Conservation (phyloP, 1,140 invertebrate genomes). For the Musca vetustissima region DNA sequence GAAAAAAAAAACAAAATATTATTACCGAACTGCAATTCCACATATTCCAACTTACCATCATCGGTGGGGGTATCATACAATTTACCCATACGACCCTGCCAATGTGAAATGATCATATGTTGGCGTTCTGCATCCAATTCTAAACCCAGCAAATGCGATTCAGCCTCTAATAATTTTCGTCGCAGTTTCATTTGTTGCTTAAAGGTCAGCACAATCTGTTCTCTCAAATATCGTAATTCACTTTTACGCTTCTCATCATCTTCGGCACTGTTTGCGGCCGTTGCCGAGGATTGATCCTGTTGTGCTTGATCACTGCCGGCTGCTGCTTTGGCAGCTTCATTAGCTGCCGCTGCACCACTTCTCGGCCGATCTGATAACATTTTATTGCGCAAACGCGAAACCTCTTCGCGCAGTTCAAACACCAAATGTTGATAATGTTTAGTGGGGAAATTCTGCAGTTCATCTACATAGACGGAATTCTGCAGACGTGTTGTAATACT, state of each 20-base stretch:
- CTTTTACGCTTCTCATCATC: constrained; percentile 57
- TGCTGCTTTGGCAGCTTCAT: constrained; percentile 44
- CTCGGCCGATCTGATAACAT: constrained; percentile 71
- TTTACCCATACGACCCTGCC: constrained; percentile 78
- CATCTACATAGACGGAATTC: constrained; percentile 51
- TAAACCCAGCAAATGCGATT: constrained; percentile 78
- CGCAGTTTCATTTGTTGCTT: constrained; percentile 88
- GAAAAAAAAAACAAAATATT: background rate
- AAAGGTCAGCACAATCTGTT: constrained; percentile 83
- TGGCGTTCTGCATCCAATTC: constrained; percentile 84
- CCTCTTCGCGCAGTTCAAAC: constrained; percentile 81
- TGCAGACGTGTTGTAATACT: constrained; percentile 71
- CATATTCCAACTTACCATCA: constrained; percentile 37
- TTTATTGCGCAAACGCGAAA: constrained; percentile 76
- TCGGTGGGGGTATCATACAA: constrained; percentile 60
- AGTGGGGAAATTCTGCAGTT: constrained; percentile 56
- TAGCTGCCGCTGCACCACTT: constrained; percentile 44
- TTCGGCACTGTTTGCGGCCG: constrained; percentile 30
- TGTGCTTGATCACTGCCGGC: constrained; percentile 39
- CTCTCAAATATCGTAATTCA: constrained; percentile 72
- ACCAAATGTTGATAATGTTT: constrained; percentile 78
- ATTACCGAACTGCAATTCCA: background rate
- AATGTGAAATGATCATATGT: constrained; percentile 82
- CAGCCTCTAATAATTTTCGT: constrained; percentile 80
- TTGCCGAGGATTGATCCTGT: background rate